These are phyloP conservation scores for Barbus barbus DNA, from an alignment of 2,113 vertebrate genomes.

Conservation along the genomic window DNA sequence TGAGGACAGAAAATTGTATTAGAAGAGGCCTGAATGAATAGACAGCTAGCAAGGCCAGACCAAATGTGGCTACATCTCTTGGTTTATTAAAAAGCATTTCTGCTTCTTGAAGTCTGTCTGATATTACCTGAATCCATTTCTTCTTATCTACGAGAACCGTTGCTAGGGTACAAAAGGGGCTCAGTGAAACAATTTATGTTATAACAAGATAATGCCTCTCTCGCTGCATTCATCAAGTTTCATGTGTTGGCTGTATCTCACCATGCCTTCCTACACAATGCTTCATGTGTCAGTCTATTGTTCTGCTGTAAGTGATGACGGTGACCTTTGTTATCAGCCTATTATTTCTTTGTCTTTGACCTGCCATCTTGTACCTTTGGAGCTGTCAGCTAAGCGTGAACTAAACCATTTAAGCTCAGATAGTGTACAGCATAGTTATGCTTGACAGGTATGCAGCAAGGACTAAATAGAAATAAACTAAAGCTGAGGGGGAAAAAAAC, in stretches of 20 bases:
- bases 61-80: not conserved
- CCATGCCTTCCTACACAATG: conserved; percentile 19
- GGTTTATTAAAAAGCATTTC: conserved; percentile 13
- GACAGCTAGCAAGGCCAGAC: conserved; percentile 1
- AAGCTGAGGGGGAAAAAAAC: too few relatives aligned
- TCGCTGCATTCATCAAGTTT: conserved; percentile 25
- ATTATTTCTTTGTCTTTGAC: conserved; percentile 41
- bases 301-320: conserved; percentile 26
- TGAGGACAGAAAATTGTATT: not conserved
- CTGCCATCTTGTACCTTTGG: conserved; percentile 25
- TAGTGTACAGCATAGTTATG: not conserved
- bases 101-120: not conserved
- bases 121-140: conserved; percentile 17
- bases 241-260: conserved; percentile 32
- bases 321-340: conserved; percentile 45
- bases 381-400: conserved; percentile 18
- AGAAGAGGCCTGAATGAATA: not conserved
- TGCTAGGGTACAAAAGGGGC: not conserved
- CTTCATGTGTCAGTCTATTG: conserved; percentile 12
- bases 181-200: conserved; percentile 42
- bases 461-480: not conserved
- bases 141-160: conserved; percentile 23
- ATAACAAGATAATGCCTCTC: conserved; percentile 39
- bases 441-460: not conserved
- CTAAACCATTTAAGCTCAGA: conserved; percentile 41